phyloP scores from a whole-genome alignment of 2,888 invertebrate genomes.

The Corythucha ciliata region DNA sequence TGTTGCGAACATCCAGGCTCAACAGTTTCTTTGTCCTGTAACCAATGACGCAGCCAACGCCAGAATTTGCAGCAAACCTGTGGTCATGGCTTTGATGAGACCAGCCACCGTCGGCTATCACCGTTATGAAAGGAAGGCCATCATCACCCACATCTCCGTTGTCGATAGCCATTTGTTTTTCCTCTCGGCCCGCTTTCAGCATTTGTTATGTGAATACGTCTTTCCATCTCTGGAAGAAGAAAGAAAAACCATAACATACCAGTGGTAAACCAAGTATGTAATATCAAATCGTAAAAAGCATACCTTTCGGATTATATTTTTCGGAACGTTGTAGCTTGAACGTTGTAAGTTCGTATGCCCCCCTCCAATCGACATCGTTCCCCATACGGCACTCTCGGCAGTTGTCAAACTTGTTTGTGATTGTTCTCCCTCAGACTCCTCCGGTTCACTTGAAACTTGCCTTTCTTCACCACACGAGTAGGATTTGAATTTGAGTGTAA shows the following conservation, averaged over 20 bases:
- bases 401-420: too few species aligned
- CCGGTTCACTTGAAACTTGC: too few species aligned
- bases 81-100: conserved; percentile 1
- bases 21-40: conserved; percentile 1
- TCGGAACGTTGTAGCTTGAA: too few species aligned
- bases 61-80: neutral
- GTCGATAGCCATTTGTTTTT: conserved; percentile 1
- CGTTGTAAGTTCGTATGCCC: conserved; percentile 1
- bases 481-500: too few species aligned
- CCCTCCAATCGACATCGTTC: neutral
- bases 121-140: neutral
- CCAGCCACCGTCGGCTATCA: conserved; percentile 11
- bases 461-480: too few species aligned
- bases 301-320: too few species aligned
- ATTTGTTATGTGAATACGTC: neutral
- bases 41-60: conserved; percentile 8
- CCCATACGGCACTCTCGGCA: neutral
- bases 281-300: too few species aligned
- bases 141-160: neutral
- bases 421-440: too few species aligned
- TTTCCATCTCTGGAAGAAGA: conserved; percentile 6
- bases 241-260: too few species aligned
- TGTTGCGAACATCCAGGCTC: conserved; percentile 2
- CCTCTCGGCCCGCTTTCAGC: neutral
- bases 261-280: too few species aligned